phyloP scores from a whole-genome alignment of 2,888 invertebrate genomes.

The Gnatocerus cornutus region DNA sequence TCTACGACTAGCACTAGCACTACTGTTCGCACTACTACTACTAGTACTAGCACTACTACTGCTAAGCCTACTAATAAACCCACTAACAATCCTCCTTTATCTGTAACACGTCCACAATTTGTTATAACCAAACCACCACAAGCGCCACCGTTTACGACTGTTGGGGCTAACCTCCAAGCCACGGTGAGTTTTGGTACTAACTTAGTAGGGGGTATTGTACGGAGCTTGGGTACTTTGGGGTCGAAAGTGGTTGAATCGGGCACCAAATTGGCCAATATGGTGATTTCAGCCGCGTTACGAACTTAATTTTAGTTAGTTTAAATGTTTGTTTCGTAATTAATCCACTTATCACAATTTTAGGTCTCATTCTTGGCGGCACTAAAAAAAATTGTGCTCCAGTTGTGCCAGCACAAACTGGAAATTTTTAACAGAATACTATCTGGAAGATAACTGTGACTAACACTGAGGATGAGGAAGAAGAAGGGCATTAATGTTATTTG shows the following conservation, averaged over 20 bases:
- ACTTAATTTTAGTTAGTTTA: slow-evolving; percentile 26
- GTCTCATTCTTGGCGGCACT: slow-evolving; percentile 43
- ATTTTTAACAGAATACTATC: slow-evolving; percentile 40
- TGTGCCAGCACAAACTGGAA: slow-evolving; percentile 48
- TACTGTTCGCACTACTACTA: slow-evolving; percentile 47
- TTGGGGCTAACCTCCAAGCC: slow-evolving; percentile 60
- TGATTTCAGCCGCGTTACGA: slow-evolving; percentile 54
- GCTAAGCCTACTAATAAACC: slow-evolving; percentile 39
- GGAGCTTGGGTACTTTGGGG: slow-evolving; percentile 60
- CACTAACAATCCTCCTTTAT: slow-evolving; percentile 39
- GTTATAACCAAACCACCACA: slow-evolving; percentile 40
- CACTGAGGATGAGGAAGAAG: slow-evolving; percentile 37
- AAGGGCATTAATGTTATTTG: slow-evolving; percentile 9
- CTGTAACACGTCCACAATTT: slow-evolving; percentile 29
- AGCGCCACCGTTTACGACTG: slow-evolving; percentile 54
- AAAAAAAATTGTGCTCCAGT: slow-evolving; percentile 45
- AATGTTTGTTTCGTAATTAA: slow-evolving; percentile 37
- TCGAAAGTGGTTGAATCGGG: slow-evolving; percentile 65
- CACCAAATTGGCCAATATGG: slow-evolving; percentile 66
- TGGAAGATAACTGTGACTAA: slow-evolving; percentile 41
- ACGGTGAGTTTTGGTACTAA: slow-evolving; percentile 64
- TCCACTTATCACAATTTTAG: slow-evolving; percentile 46
- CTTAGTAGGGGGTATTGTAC: slow-evolving; percentile 59
- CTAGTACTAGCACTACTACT: slow-evolving; percentile 44
- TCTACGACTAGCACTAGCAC: slow-evolving; percentile 37